Evolutionary conservation across 2,797 vertebrate species (phyloP), one percentile per base, ranked within the genome.

Genomic region (Etheostoma nigrum): DNA sequence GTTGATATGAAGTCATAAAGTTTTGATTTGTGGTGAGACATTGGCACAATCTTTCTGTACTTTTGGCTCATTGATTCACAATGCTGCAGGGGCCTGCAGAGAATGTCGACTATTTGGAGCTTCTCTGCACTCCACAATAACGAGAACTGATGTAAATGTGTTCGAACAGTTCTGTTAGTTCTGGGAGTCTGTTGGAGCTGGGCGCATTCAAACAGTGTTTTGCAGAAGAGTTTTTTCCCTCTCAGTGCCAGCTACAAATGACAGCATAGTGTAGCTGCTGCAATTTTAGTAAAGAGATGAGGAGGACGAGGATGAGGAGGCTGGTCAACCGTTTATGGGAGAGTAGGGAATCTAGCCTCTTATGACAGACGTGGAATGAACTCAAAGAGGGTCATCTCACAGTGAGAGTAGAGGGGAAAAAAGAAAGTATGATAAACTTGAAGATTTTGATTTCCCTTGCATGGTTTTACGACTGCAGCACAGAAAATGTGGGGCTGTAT

Each of bases 11-110:
- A 88, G 70, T 78, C 64, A 86, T 85, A 84, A 88, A 84, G 79
- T 77, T 86, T 86, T 88, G 88, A 91, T 90, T 88, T 87, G 83
- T 87, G 66, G 72, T 55, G 67, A 91, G 83, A 90, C 83, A 77
- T 79, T 82, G 79, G 82, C 84, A 83, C 82, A 74, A 76, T 88
- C 82, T 89, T 79, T 85, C 87, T 92, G 81, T 86, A 90, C 88
- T 85, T 88, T 86, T 89, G 82, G 74, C 86, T 90, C 82, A 85
- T 88, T 86, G 89, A 88, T 87, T 88, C 81, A 72, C 49, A 49
- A 36, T 79, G 82, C 91, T 91, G 76, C 85, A 72, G 83, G 84
- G 82, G 63, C 87, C 84, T 89, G 87, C 83, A 85, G 81, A 86
- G 82, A 91, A 67, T 68, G 69, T 69, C 2, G 67, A 78, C 79